Base-by-base conservation (phyloP, 2,888 invertebrate genomes). In the Harpalus rubripes region DNA sequence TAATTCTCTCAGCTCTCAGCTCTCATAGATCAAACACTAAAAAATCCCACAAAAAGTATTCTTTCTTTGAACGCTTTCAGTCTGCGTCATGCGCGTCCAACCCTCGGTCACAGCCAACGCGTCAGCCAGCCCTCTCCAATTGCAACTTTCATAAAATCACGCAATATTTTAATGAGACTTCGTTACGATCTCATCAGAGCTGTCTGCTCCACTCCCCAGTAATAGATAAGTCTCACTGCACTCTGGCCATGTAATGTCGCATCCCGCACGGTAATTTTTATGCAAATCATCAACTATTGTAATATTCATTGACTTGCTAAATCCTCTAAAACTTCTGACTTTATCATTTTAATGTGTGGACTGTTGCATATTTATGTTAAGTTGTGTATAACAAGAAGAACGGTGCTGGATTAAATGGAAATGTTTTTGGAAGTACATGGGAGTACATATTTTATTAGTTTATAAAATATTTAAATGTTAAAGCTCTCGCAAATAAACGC, bases 191-290 rank as follows among this genome's bases (percentile, higher is more conserved):
- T 68, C 39, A 32, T 68, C 15, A 22, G 10, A 22, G 63, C 63
- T 22, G 18, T 63, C 68, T 39, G 26, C 63, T 32, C 26, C 18
- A 63, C 26, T 63, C 16, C 22, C 18, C 32, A 4, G 15, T 32
- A 68, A 26, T n/a, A 15, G 68, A 32, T 32, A 26, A 39, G 68
- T 39, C 15, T 7, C 26, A 63, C 18, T 63, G 7, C 18, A 10
- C 22, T 22, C 12, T 59, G 58, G 32, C 32, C 32, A 3, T 22
- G 63, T 6, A 18, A 12, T 18, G 6, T 61, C 63, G 61, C 61
- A 63, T 80, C 39, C 7, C 61, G 8, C 63, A 81, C 63, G 81
- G 44, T 81, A 41, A 81, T 81, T 81, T 81, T 65, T 65, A 81
- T 81, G 81, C 44, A 81, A 81, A 81, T 63, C 18, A 18, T 65